Conservation (phyloP, 2,113 vertebrate species). For the Pteronura brasiliensis region DNA sequence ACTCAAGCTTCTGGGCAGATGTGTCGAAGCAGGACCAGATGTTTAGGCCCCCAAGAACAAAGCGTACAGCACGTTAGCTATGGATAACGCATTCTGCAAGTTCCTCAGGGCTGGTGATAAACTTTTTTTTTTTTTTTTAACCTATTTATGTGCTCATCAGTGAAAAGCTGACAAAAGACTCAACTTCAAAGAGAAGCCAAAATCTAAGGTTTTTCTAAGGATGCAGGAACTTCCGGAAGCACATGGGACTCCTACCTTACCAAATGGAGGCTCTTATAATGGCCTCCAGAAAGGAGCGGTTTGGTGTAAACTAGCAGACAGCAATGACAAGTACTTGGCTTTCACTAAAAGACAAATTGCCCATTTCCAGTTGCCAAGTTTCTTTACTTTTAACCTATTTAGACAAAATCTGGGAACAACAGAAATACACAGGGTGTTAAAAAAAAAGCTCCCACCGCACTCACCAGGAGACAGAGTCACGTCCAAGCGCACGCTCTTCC, state of each 20-base stretch:
- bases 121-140: neutral
- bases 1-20: neutral
- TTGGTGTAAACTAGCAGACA: neutral
- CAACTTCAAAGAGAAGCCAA: neutral
- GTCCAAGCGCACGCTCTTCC: conserved; percentile 97
- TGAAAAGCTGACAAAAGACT: neutral
- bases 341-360: neutral
- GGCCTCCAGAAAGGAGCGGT: neutral
- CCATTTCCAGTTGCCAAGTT: neutral
- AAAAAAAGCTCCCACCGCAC: conserved; percentile 24
- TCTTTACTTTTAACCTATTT: neutral
- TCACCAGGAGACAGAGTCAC: conserved; percentile 96
- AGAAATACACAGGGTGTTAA: neutral
- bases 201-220: neutral
- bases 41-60: neutral
- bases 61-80: neutral
- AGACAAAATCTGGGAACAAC: neutral
- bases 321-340: neutral
- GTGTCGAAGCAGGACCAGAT: neutral
- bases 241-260: neutral
- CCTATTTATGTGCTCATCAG: neutral
- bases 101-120: neutral
- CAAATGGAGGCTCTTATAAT: neutral
- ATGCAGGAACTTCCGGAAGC: neutral
- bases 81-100: neutral